A percentile compares a stretch with the other conserved stretches of the same genome.
phyloP scores from a whole-genome alignment of 2,888 invertebrate genomes.

The Endotricha flammealis region DNA sequence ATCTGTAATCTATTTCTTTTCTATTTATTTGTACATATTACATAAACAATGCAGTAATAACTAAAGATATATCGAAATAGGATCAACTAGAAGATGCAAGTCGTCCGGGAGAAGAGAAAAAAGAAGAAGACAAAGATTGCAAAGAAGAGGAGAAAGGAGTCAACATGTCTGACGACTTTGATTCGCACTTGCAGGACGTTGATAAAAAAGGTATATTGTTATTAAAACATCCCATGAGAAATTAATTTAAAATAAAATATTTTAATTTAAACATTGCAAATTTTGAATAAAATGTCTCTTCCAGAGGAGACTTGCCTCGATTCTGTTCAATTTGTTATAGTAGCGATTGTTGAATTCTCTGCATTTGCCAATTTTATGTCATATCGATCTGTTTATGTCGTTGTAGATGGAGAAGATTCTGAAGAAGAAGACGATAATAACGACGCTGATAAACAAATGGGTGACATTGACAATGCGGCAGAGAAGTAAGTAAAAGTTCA shows the following conservation, averaged over 20 bases:
- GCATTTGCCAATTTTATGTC: too few relatives aligned
- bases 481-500: conserved; percentile 81
- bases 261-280: background rate
- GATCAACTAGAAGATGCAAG: conserved; percentile 95
- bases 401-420: conserved; percentile 75
- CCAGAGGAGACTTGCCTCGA: too few relatives aligned
- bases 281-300: too few relatives aligned
- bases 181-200: conserved; percentile 89
- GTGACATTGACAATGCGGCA: conserved; percentile 92
- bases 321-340: too few relatives aligned
- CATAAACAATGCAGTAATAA: too few relatives aligned
- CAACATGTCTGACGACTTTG: conserved; percentile 98
- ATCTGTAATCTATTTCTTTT: too few relatives aligned
- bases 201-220: conserved; percentile 78
- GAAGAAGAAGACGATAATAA: conserved; percentile 83
- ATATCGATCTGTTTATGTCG: too few relatives aligned
- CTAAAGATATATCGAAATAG: too few relatives aligned
- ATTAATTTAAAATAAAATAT: background rate
- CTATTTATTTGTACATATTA: too few relatives aligned
- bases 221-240: background rate
- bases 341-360: too few relatives aligned
- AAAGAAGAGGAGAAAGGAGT: conserved; percentile 95
- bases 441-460: conserved; percentile 97
- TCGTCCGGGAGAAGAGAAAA: conserved; percentile 86
- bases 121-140: conserved; percentile 85